Conservation (phyloP, 2,888 invertebrate species). For the Heliconius aoede region DNA sequence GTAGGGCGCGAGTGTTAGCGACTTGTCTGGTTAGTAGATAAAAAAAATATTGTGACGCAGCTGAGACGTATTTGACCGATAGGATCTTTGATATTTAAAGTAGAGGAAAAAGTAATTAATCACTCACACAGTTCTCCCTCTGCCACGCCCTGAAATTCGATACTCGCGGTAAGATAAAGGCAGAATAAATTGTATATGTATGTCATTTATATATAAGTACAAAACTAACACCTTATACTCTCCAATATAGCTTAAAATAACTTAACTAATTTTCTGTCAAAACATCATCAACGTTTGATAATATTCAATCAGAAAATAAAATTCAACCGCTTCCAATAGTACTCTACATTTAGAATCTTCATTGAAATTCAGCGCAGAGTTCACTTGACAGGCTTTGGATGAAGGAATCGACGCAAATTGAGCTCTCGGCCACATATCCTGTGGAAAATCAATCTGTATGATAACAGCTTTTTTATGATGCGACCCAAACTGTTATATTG, state of each 20-base stretch:
- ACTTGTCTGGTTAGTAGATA: background rate
- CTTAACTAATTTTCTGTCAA: background rate
- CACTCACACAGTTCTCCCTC: background rate
- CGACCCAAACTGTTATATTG: slow-evolving; percentile 40
- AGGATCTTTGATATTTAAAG: background rate
- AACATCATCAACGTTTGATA: background rate
- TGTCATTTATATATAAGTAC: too few species aligned
- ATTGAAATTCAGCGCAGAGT: slow-evolving; percentile 61
- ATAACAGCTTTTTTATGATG: slow-evolving; percentile 51
- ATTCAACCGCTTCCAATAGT: slow-evolving; percentile 45
- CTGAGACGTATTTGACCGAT: too few species aligned
- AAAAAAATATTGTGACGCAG: background rate
- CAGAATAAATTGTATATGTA: too few species aligned
- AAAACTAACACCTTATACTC: too few species aligned
- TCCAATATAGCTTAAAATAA: too few species aligned
- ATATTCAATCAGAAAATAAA: too few species aligned
- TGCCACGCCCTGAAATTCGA: background rate
- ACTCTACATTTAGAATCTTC: slow-evolving; percentile 51
- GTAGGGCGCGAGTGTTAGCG: slow-evolving; percentile 44
- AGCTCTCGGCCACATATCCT: slow-evolving; percentile 61
- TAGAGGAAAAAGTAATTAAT: background rate
- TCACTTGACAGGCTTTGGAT: slow-evolving; percentile 59
- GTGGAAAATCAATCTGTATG: slow-evolving; percentile 66
- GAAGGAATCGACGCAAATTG: slow-evolving; percentile 78
- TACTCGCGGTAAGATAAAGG: too few species aligned